Base-by-base conservation (phyloP, 2,797 vertebrate species). In the Fistularia tabacaria region DNA sequence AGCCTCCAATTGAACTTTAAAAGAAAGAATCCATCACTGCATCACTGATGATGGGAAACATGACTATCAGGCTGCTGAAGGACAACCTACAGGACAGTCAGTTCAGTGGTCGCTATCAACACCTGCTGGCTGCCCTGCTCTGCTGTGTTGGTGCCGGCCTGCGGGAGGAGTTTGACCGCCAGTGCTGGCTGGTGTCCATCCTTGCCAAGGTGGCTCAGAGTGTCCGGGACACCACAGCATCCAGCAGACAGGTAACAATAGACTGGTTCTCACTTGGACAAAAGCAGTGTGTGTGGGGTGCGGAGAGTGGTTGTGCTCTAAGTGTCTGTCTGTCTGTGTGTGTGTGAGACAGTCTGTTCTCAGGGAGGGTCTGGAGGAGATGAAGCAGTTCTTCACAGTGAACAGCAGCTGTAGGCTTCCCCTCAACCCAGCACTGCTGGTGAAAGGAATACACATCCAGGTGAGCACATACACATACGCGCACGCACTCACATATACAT, bases 61-160 rank as follows among this genome's bases (percentile, higher is more conserved):
- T 53, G 39, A 7, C 9, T 38, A 25, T 8, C 82, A 98, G 96
- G 96, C 74, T 98, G 80, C 87, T 98, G 76, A 98, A 98, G 87
- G 96, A 98, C 0, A 90, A 93, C 47, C 91, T 98, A 11, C 95
- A 96, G 82, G 96, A 98, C 78, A 94, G 93, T 0, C 96, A 96
- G 91, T 98, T 98, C 90, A 94, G 92, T 12, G 94, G 93, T 64
- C 92, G 96, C 3, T 98, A 97, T 80, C 96, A 97, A 85, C 94
- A 94, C 70, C 90, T 98, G 56, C 90, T 98, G 76, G 96, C 93
- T 0, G 96, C 95, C 6, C 80, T 98, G 76, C 86, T 98, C n/a
- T 98, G 96, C 90, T 98, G 96, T 73, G 93, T 91, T 0, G 96
- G 96, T 6, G 92, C 92, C 49, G 92, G 93, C 9, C 92, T 96